Base-by-base conservation (phyloP, 2,888 invertebrate genomes). In the Erannis defoliaria region DNA sequence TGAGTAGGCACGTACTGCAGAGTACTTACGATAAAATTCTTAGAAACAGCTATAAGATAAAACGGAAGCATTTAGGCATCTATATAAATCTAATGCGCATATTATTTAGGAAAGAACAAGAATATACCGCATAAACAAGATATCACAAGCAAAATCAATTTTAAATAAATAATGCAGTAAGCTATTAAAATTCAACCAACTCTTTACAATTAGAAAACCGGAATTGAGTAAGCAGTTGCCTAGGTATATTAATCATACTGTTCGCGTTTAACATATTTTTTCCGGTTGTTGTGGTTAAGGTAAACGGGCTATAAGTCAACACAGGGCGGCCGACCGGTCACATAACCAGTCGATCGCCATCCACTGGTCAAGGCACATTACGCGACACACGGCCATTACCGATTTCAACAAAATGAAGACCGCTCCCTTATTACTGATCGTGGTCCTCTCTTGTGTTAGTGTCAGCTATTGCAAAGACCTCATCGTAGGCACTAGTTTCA, bases 401-500 rank as follows among this genome's bases (percentile, higher is more conserved):
- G n/a, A 8, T 38, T 42, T 62, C 57, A 50, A 57, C 71, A 88
- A 74, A 71, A 92, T 92, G 92, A 91, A 86, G 78, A 72, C 81
- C 62, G 72, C 81, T 37, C 72, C 81, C 42, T 68, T 89, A 67
- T 66, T 90, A 59, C 70, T 86, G 33, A 56, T 85, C 43, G 82
- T 86, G 48, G 65, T 87, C 14, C 64, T 88, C n/a, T 82, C 86
- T 16, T 80, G 84, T 54, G 69, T 89, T 55, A 80, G 81, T 71
- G 75, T 80, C 21, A 75, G 76, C 68, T 75, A 86, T 64, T 84
- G 86, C 68, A 90, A 90, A 69, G 92, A 93, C 67, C 79, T 93
- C 37, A 92, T 92, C 53, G 87, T 91, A 21, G 92, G 92, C 40
- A 85, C 89, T 9, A 91, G 90, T 75, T 92, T 84, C 70, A 92